These are phyloP conservation scores for Nasonia giraulti DNA, from an alignment of 1,140 invertebrate genomes.

Conservation along the genomic window DNA sequence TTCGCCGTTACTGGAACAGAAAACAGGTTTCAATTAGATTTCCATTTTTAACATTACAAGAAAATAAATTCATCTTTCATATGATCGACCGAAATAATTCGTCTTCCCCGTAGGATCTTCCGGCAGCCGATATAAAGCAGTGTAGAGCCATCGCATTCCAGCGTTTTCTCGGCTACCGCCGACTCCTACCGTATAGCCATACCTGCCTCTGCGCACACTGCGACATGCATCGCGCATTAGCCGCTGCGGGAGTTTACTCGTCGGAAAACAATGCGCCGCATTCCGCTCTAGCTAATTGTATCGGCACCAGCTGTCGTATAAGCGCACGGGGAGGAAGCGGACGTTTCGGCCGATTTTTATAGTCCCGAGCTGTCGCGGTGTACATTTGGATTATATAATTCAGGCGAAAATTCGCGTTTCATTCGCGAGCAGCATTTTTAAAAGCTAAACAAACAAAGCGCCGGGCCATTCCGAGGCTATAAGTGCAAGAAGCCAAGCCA, in stretches of 20 bases:
- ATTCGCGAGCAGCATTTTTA: neutral
- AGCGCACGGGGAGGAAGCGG: neutral
- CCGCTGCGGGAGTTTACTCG: neutral
- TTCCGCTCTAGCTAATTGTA: conserved; percentile 10
- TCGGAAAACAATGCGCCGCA: neutral
- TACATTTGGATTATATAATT: no score
- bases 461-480: neutral
- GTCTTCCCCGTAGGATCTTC: no score
- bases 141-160: neutral
- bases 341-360: no score
- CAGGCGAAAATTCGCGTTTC: neutral
- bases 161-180: neutral
- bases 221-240: conserved; percentile 33
- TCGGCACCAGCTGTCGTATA: neutral
- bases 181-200: no score
- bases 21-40: neutral
- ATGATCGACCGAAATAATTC: no score
- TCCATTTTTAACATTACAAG: neutral
- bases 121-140: neutral
- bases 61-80: neutral
- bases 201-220: no score
- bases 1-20: conserved; percentile 89
- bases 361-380: no score
- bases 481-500: neutral
- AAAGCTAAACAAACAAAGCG: neutral